These are phyloP conservation scores for Labrus mixtus DNA, from an alignment of 2,113 vertebrate species.

Conservation along the genomic window DNA sequence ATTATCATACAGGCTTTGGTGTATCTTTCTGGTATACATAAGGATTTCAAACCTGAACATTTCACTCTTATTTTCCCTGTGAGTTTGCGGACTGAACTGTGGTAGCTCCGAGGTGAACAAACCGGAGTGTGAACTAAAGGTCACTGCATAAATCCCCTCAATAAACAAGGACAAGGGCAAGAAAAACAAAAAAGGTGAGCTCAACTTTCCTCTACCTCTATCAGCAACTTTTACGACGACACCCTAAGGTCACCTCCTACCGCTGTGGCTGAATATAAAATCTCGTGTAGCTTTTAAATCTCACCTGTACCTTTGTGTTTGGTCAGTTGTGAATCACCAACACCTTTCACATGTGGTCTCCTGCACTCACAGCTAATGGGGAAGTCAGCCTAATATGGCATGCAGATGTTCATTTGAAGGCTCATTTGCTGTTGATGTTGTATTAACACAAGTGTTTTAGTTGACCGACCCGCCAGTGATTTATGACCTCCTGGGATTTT, in stretches of 20 bases:
- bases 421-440: constrained; percentile 77
- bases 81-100: constrained; percentile 4
- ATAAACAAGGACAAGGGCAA: constrained; percentile 20
- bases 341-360: constrained; percentile 62
- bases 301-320: constrained; percentile 45
- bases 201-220: not conserved
- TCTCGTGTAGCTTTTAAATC: constrained; percentile 9
- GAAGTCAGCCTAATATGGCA: constrained; percentile 54
- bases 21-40: no score
- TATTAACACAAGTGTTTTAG: constrained; percentile 76
- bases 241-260: not conserved
- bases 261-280: constrained; percentile 11
- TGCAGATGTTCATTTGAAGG: constrained; percentile 82
- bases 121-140: constrained; percentile 19
- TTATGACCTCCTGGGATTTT: constrained; percentile 71
- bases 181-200: not conserved
- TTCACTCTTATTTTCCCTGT: not conserved
- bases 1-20: no score
- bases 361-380: constrained; percentile 50
- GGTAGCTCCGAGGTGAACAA: constrained; percentile 1
- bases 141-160: constrained; percentile 14
- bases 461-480: constrained; percentile 67
- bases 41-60: not conserved
- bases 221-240: constrained; percentile 1
- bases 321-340: constrained; percentile 47